Evolutionary conservation across 1,140 invertebrate genomes (phyloP).

Genomic region (Drosophila chauvacae): DNA sequence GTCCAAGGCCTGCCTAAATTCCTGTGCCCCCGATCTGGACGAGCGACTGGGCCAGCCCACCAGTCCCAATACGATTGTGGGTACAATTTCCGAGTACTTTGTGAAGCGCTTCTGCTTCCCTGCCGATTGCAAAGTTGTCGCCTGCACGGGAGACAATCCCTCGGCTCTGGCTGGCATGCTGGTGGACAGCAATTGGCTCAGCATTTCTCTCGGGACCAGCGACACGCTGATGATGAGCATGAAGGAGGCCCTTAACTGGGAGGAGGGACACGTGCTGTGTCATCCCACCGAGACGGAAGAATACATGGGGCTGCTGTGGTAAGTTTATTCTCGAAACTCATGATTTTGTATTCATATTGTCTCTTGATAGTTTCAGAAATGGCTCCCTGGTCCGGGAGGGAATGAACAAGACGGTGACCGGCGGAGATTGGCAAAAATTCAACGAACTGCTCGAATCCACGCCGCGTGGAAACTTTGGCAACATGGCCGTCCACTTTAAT

Average conservation of each 20-base stretch:
- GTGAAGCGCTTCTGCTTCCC: conserved; percentile 94
- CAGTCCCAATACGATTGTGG: conserved; percentile 89
- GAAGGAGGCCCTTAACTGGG: conserved; percentile 87
- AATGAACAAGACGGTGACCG: conserved; percentile 90
- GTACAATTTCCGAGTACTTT: conserved; percentile 91
- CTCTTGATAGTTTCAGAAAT: conserved; percentile 93
- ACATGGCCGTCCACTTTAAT: conserved; percentile 95
- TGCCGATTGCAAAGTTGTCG: conserved; percentile 91
- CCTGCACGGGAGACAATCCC: conserved; percentile 98
- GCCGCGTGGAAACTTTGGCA: conserved; percentile 96
- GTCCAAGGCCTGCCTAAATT: conserved; percentile 91
- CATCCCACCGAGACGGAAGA: conserved; percentile 91
- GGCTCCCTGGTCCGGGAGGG: conserved; percentile 95
- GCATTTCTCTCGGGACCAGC: conserved; percentile 95
- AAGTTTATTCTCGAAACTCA: conserved; percentile 38
- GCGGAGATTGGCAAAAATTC: conserved; percentile 94
- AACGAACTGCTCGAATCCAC: conserved; percentile 92
- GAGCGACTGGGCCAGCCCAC: conserved; percentile 90
- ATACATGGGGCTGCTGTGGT: conserved; percentile 97
- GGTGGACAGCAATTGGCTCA: conserved; percentile 92
- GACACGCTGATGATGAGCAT: conserved; percentile 95
- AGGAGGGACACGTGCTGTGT: conserved; percentile 93
- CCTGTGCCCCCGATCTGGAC: conserved; percentile 89
- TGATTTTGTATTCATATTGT: too few species aligned
- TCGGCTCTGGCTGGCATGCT: conserved; percentile 94